Conservation (phyloP, 2,888 invertebrate species). For the Endotricha flammealis region DNA sequence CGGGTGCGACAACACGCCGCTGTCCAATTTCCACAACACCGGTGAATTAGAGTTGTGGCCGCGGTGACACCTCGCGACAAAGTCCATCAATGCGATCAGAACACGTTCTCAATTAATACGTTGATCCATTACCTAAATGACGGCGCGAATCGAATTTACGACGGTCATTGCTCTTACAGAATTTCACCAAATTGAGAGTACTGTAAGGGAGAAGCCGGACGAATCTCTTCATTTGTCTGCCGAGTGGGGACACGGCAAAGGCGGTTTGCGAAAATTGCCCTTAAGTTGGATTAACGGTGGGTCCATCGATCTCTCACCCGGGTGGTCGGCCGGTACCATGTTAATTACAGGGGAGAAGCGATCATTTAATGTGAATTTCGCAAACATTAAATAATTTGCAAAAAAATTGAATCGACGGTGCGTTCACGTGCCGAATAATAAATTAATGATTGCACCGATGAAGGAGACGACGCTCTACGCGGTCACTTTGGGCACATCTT, state of each 20-base stretch:
- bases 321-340: conserved; percentile 62
- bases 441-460: conserved; percentile 50
- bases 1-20: conserved; percentile 39
- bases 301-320: conserved; percentile 59
- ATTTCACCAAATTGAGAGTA: conserved; percentile 46
- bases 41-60: conserved; percentile 15
- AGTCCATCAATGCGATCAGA: conserved; percentile 13
- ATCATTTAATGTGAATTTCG: conserved; percentile 70
- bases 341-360: conserved; percentile 70
- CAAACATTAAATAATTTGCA: conserved; percentile 69
- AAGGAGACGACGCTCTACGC: conserved; percentile 26
- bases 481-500: conserved; percentile 18
- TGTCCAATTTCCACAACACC: conserved; percentile 29
- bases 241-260: conserved; percentile 44
- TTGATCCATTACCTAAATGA: conserved; percentile 54
- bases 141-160: conserved; percentile 52
- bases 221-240: conserved; percentile 62
- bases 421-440: conserved; percentile 65
- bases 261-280: conserved; percentile 57
- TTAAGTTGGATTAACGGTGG: conserved; percentile 53
- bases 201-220: conserved; percentile 20
- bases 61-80: conserved; percentile 19
- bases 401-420: conserved; percentile 57
- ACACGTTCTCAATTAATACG: conserved; percentile 29
- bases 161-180: conserved; percentile 44